A percentile compares a stretch with the other conserved stretches of the same genome.
Conservation (phyloP, 2,113 vertebrate genomes). For the Turnix velox region DNA sequence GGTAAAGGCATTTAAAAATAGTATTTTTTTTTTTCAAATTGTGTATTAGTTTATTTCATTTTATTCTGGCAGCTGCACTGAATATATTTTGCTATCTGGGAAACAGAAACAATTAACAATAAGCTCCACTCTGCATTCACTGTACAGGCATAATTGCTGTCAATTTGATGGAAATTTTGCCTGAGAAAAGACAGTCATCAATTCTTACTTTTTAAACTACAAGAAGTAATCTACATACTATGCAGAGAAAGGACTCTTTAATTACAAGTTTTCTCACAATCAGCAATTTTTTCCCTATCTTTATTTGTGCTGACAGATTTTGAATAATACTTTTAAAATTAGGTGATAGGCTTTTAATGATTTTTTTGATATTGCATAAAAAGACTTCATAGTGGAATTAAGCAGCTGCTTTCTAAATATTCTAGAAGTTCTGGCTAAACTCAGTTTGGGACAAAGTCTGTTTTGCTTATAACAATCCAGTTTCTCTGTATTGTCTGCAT, state of each 20-base stretch:
- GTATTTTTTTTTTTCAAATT: neutral
- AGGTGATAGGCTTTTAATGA: neutral
- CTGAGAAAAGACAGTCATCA: neutral
- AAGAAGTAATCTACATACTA: neutral
- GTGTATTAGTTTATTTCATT: neutral
- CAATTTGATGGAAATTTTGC: constrained; percentile 46
- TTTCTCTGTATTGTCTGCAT: neutral
- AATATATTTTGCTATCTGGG: constrained; percentile 11
- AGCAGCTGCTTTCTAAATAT: neutral
- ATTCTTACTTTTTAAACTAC: neutral
- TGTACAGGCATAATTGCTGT: constrained; percentile 36
- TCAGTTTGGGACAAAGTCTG: neutral
- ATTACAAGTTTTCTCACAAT: neutral
- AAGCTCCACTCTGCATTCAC: neutral
- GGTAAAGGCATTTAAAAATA: neutral
- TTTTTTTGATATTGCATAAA: neutral
- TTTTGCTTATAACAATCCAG: neutral
- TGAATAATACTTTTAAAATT: neutral
- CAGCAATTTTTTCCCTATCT: neutral
- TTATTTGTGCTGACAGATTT: neutral
- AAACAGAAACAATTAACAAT: constrained; percentile 41
- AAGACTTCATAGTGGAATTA: neutral
- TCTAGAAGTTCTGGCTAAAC: neutral
- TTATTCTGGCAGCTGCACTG: neutral
- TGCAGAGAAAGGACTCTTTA: neutral